Base-by-base conservation (phyloP, 1,140 invertebrate genomes). In the Hyles euphorbiae region DNA sequence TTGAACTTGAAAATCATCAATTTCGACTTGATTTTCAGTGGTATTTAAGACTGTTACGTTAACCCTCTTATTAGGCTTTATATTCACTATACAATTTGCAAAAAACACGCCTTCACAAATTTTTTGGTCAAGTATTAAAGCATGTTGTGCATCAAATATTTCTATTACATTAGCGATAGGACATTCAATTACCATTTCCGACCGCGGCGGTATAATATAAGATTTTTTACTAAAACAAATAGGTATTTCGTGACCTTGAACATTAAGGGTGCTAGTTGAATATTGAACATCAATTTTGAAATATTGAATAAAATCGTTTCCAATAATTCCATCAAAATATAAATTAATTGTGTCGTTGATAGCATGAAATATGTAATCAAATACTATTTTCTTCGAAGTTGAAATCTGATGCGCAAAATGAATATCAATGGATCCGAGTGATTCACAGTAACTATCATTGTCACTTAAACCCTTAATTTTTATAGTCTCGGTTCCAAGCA, bases 271-370 rank as follows among this genome's bases (percentile, higher is more conserved):
- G 22, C 61, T 67, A 5, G 34, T 44, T 22, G 22, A 34, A 60
- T 70, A 70, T 22, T 67, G 34, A 4, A 70, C 59, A 52, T 67
- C 48, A 40, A 52, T 43, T 40, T 64, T 60, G 56, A 67, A 65
- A 56, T 55, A 11, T 11, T 12, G n/a, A 46, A 61, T 52, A 53
- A 70, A 67, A 50, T 70, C 65, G 40, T 10, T 67, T 52, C 68
- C 68, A 10, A 70, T 62, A 6, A 70, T 70, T n/a, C 68, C 68
- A 40, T 70, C 68, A 45, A 63, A 63, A 32, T 61, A 40, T 8
- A 63, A 52, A 54, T 64, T 45, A 34, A 53, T 59, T 36, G 33
- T 53, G 34, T 59, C 57, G 9, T 58, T 49, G 7, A 34, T 53
- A 36, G 34, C 33, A 33, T 58, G 56, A 53, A 58, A 58, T n/a